Evolutionary conservation across 2,797 vertebrate genomes (phyloP), one percentile per base, ranked within the genome.

Genomic region (Astyanax mexicanus): DNA sequence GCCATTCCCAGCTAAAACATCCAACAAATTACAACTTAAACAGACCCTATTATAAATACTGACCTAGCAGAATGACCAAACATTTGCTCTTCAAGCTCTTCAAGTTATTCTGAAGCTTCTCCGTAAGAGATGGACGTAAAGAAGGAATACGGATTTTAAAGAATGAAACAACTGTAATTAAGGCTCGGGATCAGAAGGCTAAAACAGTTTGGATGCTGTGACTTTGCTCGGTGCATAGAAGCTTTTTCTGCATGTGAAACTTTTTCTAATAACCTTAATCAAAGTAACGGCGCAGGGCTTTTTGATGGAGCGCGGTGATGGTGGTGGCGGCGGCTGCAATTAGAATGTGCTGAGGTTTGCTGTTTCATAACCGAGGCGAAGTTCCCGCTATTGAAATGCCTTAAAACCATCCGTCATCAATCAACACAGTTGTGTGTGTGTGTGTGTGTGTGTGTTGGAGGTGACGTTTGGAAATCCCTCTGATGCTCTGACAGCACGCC

Each of bases 251-350:
- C 1, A 3, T 19, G 29, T 27, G 29, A 27, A 29, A 29, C 78
- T 90, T 83, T 90, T 83, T 88, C 88, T 88, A 92, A 92, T 91
- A 90, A 88, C 87, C 88, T 88, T 85, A 88, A 91, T 92, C 88
- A 90, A 86, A 85, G 86, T 86, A 88, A 87, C 89, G 86, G 86
- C 75, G 77, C 92, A 90, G 91, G 91, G 87, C 87, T 88, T 90
- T 90, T 90, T 90, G 89, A 92, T 91, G 88, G 91, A 90, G 88
- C 84, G 84, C 84, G 73, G 85, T 86, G 84, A 86, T 80, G 77
- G 29, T 81, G 86, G 85, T 90, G 73, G 85, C 86, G 84, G 86
- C 80, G 77, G 29, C 81, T 86, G 85, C 90, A 91, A 92, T 93
- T 93, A 90, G 80, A 87, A 90, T 91, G 78, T 90, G 91, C 91